phyloP scores from a whole-genome alignment of 2,888 invertebrate genomes.

The Notodonta ziczac region DNA sequence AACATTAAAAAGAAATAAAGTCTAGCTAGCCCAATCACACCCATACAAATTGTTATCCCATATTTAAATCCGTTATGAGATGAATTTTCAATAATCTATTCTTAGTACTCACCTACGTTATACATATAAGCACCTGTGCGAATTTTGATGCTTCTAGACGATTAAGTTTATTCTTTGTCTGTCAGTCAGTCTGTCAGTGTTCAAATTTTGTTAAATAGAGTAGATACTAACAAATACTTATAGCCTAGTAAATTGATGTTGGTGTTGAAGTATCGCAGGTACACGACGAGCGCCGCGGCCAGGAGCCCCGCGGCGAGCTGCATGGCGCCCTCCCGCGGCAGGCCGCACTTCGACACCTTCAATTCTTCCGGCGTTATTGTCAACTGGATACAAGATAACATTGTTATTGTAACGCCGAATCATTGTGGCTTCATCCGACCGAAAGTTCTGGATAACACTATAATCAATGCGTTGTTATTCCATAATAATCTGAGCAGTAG shows the following conservation, averaged over 20 bases:
- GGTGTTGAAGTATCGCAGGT: conserved; percentile 51
- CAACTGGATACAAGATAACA: conserved; percentile 82
- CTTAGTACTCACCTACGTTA: no score
- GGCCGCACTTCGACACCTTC: conserved; percentile 90
- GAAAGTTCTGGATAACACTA: neutral
- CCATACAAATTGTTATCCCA: no score
- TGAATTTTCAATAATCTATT: no score
- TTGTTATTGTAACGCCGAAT: neutral
- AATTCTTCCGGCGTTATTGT: conserved; percentile 90
- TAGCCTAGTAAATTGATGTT: conserved; percentile 44
- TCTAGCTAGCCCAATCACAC: no score
- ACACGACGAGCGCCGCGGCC: conserved; percentile 72
- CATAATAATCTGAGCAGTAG: no score
- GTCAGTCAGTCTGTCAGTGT: no score
- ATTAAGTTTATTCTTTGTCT: no score
- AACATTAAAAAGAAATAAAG: neutral
- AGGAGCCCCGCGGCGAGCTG: conserved; percentile 85
- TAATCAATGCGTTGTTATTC: neutral
- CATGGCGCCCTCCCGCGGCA: conserved; percentile 92
- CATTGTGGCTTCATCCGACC: neutral
- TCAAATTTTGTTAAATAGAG: neutral
- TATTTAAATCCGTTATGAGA: no score
- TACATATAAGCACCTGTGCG: no score
- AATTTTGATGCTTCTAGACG: no score
- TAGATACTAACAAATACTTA: conserved; percentile 65